Percentiles rank a stretch among this genome's conserved stretches.
These are phyloP conservation scores for Amaurobius ferox DNA, from an alignment of 2,888 invertebrate species.

Conservation along the genomic window DNA sequence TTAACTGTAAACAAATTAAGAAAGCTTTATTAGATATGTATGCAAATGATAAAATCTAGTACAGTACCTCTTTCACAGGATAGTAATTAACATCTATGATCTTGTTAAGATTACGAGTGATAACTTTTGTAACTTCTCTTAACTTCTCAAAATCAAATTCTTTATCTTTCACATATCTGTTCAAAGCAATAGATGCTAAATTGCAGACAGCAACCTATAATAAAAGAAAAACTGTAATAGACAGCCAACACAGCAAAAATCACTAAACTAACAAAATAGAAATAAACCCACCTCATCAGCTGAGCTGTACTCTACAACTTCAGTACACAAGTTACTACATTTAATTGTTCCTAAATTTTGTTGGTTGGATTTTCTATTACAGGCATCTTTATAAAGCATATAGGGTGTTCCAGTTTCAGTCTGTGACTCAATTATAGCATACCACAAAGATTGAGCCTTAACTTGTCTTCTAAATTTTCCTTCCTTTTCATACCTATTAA, in stretches of 20 bases:
- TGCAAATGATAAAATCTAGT: too few species aligned
- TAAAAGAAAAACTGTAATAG: slow-evolving; percentile 37
- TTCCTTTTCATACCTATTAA: slow-evolving; percentile 86
- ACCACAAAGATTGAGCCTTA: slow-evolving; percentile 93
- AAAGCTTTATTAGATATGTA: too few species aligned
- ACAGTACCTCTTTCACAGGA: slow-evolving; percentile 93
- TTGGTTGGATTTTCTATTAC: slow-evolving; percentile 98
- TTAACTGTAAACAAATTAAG: too few species aligned
- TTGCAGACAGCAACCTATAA: slow-evolving; percentile 93
- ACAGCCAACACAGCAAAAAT: too few species aligned
- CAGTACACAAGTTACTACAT: slow-evolving; percentile 98
- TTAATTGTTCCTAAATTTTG: slow-evolving; percentile 98
- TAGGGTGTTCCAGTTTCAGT: slow-evolving; percentile 99
- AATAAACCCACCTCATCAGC: slow-evolving; percentile 86
- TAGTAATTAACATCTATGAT: slow-evolving; percentile 98
- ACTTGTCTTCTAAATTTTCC: slow-evolving; percentile 83
- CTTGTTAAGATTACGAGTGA: slow-evolving; percentile 94
- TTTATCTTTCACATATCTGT: slow-evolving; percentile 88
- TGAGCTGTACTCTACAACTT: slow-evolving; percentile 96
- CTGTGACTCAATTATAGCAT: slow-evolving; percentile 94
- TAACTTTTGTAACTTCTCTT: slow-evolving; percentile 90
- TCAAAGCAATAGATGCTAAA: slow-evolving; percentile 96
- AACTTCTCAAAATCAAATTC: slow-evolving; percentile 91
- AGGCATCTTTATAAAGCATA: slow-evolving; percentile 97
- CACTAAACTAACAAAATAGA: too few species aligned